Conservation (phyloP, 2,113 vertebrate species). For the Nothobranchius kuhntae region DNA sequence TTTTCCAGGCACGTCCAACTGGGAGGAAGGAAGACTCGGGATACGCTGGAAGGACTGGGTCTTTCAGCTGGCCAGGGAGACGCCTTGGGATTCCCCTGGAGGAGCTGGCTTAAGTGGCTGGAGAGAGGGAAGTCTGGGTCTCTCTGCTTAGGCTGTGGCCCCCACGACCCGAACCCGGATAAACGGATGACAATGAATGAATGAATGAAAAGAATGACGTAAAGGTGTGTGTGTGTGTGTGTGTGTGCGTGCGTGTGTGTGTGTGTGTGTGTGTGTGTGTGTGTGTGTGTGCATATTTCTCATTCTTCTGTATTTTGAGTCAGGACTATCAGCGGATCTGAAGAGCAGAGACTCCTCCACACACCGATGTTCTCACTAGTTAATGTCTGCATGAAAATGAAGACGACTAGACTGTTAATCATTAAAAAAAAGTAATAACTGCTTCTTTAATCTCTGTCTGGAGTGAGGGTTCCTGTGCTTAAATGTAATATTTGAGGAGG, state of each 20-base stretch:
- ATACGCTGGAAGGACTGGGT: too few relatives aligned
- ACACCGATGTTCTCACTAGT: slow-evolving; percentile 29
- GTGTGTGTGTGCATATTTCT: slow-evolving; percentile 43
- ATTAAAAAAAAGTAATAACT: slow-evolving; percentile 15
- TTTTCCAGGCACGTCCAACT: too few relatives aligned
- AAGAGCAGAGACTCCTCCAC: slow-evolving; percentile 45
- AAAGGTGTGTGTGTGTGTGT: not conserved
- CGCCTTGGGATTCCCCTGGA: too few relatives aligned
- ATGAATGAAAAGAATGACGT: not conserved
- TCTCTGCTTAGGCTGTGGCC: too few relatives aligned
- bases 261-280: slow-evolving; percentile 8
- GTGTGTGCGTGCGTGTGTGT: not conserved
- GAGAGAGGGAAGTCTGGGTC: too few relatives aligned
- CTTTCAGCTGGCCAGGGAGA: too few relatives aligned
- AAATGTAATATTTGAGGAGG: slow-evolving; percentile 3
- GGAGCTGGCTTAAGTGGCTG: too few relatives aligned
- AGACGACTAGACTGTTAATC: slow-evolving; percentile 18
- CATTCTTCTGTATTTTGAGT: slow-evolving; percentile 58
- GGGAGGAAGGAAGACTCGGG: too few relatives aligned
- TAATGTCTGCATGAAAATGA: slow-evolving; percentile 17
- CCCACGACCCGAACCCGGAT: too few relatives aligned
- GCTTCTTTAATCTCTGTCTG: not conserved
- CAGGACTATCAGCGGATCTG: slow-evolving; percentile 39
- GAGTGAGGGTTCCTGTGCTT: not conserved
- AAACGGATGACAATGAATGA: too few relatives aligned